Base-by-base conservation (phyloP, 2,888 invertebrate species). In the Choristoneura rosaceana region DNA sequence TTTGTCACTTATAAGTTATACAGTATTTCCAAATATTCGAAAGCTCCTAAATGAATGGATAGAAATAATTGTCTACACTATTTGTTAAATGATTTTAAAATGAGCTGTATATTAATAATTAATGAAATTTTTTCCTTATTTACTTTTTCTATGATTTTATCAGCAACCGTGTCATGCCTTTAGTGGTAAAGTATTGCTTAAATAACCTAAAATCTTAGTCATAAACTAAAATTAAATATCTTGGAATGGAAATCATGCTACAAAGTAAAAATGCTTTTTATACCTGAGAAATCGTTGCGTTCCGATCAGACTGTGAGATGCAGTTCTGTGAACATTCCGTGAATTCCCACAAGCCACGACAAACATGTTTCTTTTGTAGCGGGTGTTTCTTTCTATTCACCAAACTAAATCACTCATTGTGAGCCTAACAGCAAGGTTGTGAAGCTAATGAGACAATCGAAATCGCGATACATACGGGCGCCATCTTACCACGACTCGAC, bases 351-450 rank as follows among this genome's bases (percentile, higher is more conserved):
- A 85, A 79, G 83, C 77, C 75, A 77, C 76, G 71, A 64, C 70
- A 71, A 70, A 71, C 73, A 68, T 64, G 70, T 79, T 84, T 81
- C n/a, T 82, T 84, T 83, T 83, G 85, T 86, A 59, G 38, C 85
- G 88, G 86, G 84, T 81, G 81, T 79, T 78, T 84, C 80, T 83
- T 78, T 84, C 80, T 83, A 84, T 85, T 82, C 80, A 80, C 81
- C 80, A 82, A 75, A 73, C 68, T 76, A 85, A 86, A 87, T 84
- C 85, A 82, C 81, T 85, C 81, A 86, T 87, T 90, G 88, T 87
- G 85, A 84, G 86, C 84, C 85, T 87, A 84, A 88, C 84, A 84
- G 81, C 89, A 88, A 90, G 88, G 88, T 84, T 90, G 83, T 81
- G 79, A 77, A 84, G 81, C 82, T 88, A 87, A 87, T 87, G 85